phyloP scores from a whole-genome alignment of 2,113 vertebrate species.

The Cariama cristata region DNA sequence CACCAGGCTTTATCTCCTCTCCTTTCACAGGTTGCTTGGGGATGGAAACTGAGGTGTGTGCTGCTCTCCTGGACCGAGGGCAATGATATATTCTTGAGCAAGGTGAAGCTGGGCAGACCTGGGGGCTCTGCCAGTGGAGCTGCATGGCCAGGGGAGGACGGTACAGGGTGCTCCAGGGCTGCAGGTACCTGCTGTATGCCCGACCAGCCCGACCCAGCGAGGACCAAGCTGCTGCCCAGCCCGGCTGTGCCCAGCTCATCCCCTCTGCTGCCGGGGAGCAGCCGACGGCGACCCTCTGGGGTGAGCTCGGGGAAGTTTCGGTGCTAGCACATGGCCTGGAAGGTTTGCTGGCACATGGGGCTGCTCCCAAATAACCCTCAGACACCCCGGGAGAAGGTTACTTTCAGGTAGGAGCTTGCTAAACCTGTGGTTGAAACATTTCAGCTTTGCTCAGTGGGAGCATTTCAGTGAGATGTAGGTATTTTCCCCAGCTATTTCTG shows the following conservation, averaged over 20 bases:
- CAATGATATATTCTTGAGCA: background rate
- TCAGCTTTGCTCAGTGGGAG: background rate
- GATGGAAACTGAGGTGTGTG: fast-evolving
- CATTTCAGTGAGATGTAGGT: background rate
- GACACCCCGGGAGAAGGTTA: background rate
- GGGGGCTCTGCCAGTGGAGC: background rate
- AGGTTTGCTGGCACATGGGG: background rate
- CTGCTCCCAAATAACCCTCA: background rate
- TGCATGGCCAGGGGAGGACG: background rate
- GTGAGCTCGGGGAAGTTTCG: background rate
- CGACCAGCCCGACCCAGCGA: fast-evolving
- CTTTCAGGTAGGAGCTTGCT: background rate
- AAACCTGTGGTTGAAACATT: background rate
- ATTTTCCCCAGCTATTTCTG: background rate
- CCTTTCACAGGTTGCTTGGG: fast-evolving
- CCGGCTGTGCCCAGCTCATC: fast-evolving
- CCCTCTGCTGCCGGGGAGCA: background rate
- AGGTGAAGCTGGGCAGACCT: background rate
- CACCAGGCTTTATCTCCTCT: background rate
- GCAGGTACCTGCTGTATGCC: fast-evolving
- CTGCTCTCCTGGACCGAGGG: background rate
- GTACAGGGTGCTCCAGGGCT: background rate
- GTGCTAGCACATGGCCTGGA: background rate
- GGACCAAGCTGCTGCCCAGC: background rate
- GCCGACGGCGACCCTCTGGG: fast-evolving